Base-by-base conservation (phyloP, 2,888 invertebrate species). In the Amiota mariae region DNA sequence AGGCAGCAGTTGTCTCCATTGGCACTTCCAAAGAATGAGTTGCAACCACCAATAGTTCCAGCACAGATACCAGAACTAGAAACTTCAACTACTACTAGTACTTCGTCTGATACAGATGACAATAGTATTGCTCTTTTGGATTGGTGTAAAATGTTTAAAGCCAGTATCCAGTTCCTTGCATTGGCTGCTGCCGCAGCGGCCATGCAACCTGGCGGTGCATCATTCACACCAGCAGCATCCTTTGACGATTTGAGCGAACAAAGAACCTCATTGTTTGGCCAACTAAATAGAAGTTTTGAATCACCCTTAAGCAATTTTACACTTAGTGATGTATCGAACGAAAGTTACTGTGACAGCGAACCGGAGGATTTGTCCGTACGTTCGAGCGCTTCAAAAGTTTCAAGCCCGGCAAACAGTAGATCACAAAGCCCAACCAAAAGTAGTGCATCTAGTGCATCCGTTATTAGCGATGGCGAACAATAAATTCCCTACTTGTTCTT, bases 71-170 rank as follows among this genome's bases (percentile, higher is more conserved):
- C n/a, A 54, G n/a, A 11, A 10, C 74, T 73, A 78, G 54, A 78
- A 61, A 67, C 75, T 76, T 80, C 86, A 70, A 80, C 79, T 75
- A 74, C 76, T 75, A 76, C 79, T 73, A 74, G 76, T 75, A 76
- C 79, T 73, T 24, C 81, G 72, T 64, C 76, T 9, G 79, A 76
- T 73, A 77, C 80, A 66, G 72, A 75, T 64, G 72, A 75, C 66
- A 77, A 78, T 71, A 51, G 20, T 47, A 9, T 24, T 75, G 92
- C 93, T 0, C 93, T 94, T 92, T 91, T 95, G 80, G 93, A 94
- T 83, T 94, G 94, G 92, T 95, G 94, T 89, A 94, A 94, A 89
- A 93, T 94, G 82, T 93, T 93, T 80, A 92, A 93, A 15, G 92
- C 88, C 18, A 88, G 87, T 70, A 75, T 89, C n/a, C 87, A 83